Conservation (phyloP, 64 coral and sea anemone genomes). For the Porites australiensis region DNA sequence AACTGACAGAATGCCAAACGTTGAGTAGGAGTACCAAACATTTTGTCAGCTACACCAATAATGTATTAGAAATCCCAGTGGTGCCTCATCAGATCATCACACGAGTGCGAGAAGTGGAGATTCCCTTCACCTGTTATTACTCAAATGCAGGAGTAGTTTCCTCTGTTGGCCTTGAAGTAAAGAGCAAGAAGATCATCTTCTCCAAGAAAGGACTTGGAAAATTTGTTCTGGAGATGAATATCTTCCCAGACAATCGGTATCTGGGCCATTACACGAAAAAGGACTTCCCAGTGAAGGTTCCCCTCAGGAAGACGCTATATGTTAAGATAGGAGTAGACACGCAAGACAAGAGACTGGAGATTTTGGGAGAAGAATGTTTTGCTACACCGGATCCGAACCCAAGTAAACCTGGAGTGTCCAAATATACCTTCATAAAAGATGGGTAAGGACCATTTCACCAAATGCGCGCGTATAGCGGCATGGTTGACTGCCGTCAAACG, state of each 20-base stretch:
- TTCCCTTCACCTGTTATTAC: constrained; percentile 68
- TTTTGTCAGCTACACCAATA: constrained; percentile 59
- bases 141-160: constrained; percentile 65
- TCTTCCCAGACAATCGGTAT: background rate
- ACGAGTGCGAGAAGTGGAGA: constrained; percentile 62
- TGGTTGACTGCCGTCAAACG: too few species aligned
- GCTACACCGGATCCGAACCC: constrained; percentile 4
- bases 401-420: background rate
- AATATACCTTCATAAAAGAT: constrained; percentile 21
- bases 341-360: background rate
- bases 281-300: background rate
- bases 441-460: background rate
- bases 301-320: background rate
- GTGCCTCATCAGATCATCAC: constrained; percentile 21
- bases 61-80: constrained; percentile 59
- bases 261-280: background rate
- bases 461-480: background rate
- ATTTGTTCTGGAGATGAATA: constrained; percentile 10
- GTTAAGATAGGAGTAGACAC: background rate
- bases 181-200: constrained; percentile 62
- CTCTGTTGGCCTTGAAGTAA: constrained; percentile 16
- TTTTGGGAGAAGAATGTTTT: constrained; percentile 2
- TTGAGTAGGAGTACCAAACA: constrained; percentile 29
- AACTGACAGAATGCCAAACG: constrained; percentile 63
- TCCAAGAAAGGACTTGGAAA: constrained; percentile 24